These are phyloP conservation scores for Neosilurus hyrtlii DNA, from an alignment of 2,797 vertebrate genomes.

Conservation along the genomic window DNA sequence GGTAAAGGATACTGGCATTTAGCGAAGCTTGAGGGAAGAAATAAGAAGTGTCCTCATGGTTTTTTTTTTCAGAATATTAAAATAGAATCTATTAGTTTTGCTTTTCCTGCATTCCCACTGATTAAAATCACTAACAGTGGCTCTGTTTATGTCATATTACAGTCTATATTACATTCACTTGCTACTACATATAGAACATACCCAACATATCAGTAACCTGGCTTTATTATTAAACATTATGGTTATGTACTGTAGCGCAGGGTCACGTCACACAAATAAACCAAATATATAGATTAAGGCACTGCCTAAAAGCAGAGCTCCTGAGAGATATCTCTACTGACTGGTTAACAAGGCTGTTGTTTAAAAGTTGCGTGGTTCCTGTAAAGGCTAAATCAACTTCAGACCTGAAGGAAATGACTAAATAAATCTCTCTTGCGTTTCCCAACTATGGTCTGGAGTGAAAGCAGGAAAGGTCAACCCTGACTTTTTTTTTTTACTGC, in stretches of 20 bases:
- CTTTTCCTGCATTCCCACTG: not conserved
- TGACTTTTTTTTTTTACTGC: too few relatives aligned
- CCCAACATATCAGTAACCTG: not conserved
- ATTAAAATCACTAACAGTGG: not conserved
- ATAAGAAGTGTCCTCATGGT: not conserved
- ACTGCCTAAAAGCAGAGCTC: too few relatives aligned
- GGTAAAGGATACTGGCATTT: not conserved
- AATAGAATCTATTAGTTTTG: slow-evolving; percentile 6
- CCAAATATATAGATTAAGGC: too few relatives aligned
- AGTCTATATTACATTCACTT: not conserved
- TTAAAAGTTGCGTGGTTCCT: too few relatives aligned
- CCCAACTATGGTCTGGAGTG: too few relatives aligned
- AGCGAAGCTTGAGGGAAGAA: not conserved
- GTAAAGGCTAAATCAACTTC: too few relatives aligned
- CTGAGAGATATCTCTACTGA: too few relatives aligned
- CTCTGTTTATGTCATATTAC: not conserved
- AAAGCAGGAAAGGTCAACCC: too few relatives aligned
- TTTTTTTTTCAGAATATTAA: not conserved
- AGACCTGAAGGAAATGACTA: too few relatives aligned
- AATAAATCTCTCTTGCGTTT: too few relatives aligned
- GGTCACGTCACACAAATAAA: not conserved
- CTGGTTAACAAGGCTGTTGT: too few relatives aligned
- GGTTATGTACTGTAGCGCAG: not conserved
- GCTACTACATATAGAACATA: not conserved
- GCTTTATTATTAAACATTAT: slow-evolving; percentile 2